Conservation (phyloP, 2,113 vertebrate species). For the Hippocampus barbouri region DNA sequence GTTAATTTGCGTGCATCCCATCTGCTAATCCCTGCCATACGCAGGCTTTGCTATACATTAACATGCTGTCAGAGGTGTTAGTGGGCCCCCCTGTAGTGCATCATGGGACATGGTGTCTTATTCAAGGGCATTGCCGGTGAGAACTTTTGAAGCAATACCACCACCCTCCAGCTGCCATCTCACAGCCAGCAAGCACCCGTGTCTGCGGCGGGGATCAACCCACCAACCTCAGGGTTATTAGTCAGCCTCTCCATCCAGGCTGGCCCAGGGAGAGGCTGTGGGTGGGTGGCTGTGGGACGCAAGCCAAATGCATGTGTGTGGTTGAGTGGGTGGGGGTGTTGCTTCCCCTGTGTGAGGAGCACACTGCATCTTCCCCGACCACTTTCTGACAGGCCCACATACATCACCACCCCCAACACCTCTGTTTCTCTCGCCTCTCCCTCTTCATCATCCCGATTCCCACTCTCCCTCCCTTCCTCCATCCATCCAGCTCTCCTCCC, state of each 20-base stretch:
- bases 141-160: conserved; percentile 65
- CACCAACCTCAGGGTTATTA: conserved; percentile 70
- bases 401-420: conserved; percentile 76
- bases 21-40: conserved; percentile 8
- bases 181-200: conserved; percentile 62
- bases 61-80: conserved; percentile 53
- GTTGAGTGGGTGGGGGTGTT: conserved; percentile 58
- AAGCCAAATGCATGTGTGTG: conserved; percentile 53
- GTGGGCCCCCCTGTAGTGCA: conserved; percentile 55
- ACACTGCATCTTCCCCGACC: conserved; percentile 77
- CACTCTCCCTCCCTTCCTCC: conserved; percentile 65
- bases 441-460: conserved; percentile 75
- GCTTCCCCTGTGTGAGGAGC: conserved; percentile 74
- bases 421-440: conserved; percentile 62
- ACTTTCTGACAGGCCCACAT: conserved; percentile 76
- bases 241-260: conserved; percentile 65
- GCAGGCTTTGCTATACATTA: conserved; percentile 41
- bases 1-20: conserved; percentile 10
- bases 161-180: conserved; percentile 62
- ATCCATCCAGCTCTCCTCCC: conserved; percentile 57
- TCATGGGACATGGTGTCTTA: conserved; percentile 53
- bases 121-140: conserved; percentile 64
- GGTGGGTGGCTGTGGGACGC: conserved; percentile 53
- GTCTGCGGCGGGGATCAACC: conserved; percentile 67
- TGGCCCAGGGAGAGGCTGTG: conserved; percentile 56